These are phyloP conservation scores for Mythimna loreyi DNA, from an alignment of 2,888 invertebrate species.

Conservation along the genomic window DNA sequence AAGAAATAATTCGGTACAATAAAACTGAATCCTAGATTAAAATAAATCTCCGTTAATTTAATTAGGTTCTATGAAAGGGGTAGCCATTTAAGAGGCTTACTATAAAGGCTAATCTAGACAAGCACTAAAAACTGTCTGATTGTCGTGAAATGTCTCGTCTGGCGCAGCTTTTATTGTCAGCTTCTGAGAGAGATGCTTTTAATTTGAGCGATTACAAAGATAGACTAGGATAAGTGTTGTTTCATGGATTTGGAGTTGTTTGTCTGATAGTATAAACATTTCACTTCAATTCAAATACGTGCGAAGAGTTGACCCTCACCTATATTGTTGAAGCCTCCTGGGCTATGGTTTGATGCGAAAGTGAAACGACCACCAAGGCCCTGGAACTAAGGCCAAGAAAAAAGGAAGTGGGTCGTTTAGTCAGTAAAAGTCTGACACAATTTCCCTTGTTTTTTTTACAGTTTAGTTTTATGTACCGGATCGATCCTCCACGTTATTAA, in stretches of 20 bases:
- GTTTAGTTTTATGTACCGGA: too few relatives aligned
- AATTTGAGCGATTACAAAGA: slow-evolving; percentile 28
- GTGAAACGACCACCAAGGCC: too few relatives aligned
- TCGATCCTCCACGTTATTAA: too few relatives aligned
- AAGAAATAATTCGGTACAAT: slow-evolving; percentile 29
- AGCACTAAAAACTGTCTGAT: slow-evolving; percentile 58
- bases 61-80: slow-evolving; percentile 39
- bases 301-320: too few relatives aligned
- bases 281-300: too few relatives aligned
- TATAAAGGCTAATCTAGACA: slow-evolving; percentile 43
- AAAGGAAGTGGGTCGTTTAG: too few relatives aligned
- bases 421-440: too few relatives aligned
- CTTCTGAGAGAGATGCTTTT: slow-evolving; percentile 7
- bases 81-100: slow-evolving; percentile 43
- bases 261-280: too few relatives aligned
- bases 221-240: background rate
- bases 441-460: too few relatives aligned
- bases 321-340: too few relatives aligned
- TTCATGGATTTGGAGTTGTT: background rate
- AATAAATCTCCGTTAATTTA: slow-evolving; percentile 33
- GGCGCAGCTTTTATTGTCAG: slow-evolving; percentile 36
- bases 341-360: too few relatives aligned
- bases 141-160: slow-evolving; percentile 36
- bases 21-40: slow-evolving; percentile 27
- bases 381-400: too few relatives aligned